Percentiles rank a stretch among this genome's conserved stretches.
Conservation (phyloP, 2,888 invertebrate species). For the Bellardia bayeri region DNA sequence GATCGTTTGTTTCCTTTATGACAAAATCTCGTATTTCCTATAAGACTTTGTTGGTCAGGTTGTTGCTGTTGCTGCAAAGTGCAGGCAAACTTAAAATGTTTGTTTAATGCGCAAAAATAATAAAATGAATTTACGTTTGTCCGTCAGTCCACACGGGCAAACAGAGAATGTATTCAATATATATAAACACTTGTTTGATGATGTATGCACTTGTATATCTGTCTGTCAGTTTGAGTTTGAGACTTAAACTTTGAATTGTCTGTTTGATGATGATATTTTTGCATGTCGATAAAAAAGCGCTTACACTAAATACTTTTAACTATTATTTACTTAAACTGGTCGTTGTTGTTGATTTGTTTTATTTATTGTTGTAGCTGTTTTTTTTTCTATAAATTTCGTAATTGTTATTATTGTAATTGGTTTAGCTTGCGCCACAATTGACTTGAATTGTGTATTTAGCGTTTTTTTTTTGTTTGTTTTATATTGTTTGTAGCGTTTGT, state of each 20-base stretch:
- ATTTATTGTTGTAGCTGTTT: not conserved
- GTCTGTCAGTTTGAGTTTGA: not conserved
- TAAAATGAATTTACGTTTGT: conserved; percentile 40
- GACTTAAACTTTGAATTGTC: not conserved
- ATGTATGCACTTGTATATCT: not conserved
- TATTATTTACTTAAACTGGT: not conserved
- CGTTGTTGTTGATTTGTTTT: conserved; percentile 7
- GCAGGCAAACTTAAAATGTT: conserved; percentile 46
- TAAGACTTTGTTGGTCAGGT: conserved; percentile 20
- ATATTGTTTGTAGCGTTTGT: conserved; percentile 15
- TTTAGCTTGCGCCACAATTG: conserved; percentile 53
- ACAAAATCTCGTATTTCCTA: conserved; percentile 51
- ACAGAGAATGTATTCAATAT: not conserved
- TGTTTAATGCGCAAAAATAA: conserved; percentile 63
- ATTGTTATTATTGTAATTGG: conserved; percentile 43
- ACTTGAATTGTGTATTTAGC: conserved; percentile 31
- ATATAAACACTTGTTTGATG: conserved; percentile 24
- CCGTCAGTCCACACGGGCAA: conserved; percentile 8
- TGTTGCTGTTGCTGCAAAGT: conserved; percentile 28
- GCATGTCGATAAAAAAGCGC: conserved; percentile 30
- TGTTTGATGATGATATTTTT: conserved; percentile 48
- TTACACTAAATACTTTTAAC: not conserved
- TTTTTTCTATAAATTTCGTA: conserved; percentile 46
- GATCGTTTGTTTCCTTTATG: conserved; percentile 46
- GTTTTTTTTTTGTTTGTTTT: not conserved